Evolutionary conservation across 2,888 invertebrate species (phyloP).

Genomic region (Pammene aurita): DNA sequence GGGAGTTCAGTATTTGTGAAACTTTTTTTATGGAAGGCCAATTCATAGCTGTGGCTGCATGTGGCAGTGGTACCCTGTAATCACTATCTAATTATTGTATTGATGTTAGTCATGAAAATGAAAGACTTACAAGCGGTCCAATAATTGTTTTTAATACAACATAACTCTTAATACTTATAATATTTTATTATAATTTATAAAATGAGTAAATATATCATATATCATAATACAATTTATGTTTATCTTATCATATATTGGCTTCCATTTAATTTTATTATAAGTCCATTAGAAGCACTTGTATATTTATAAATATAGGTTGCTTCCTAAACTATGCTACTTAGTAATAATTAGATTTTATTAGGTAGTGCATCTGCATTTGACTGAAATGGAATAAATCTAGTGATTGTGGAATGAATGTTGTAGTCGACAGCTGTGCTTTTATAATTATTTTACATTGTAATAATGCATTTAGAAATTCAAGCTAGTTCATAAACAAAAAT

Average conservation of each 20-base stretch:
- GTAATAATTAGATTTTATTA: constrained; percentile 64
- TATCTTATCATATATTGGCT: constrained; percentile 59
- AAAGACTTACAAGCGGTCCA: constrained; percentile 80
- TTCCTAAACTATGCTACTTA: constrained; percentile 74
- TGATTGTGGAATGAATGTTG: constrained; percentile 76
- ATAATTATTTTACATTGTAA: constrained; percentile 70
- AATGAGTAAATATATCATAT: too few relatives aligned
- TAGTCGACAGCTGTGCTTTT: constrained; percentile 68
- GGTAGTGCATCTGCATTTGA: constrained; percentile 73
- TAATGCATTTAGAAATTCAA: constrained; percentile 77
- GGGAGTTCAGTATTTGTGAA: constrained; percentile 16
- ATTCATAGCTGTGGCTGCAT: not conserved
- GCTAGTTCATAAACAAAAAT: constrained; percentile 67
- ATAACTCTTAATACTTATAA: constrained; percentile 46
- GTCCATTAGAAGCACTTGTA: constrained; percentile 69
- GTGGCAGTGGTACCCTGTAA: not conserved
- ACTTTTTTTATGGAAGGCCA: constrained; percentile 28
- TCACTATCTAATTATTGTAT: constrained; percentile 43
- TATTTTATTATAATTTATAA: constrained; percentile 50
- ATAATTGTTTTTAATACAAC: constrained; percentile 62
- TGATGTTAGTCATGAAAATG: constrained; percentile 53
- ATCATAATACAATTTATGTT: constrained; percentile 23
- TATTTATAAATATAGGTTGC: constrained; percentile 63
- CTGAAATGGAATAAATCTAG: constrained; percentile 72
- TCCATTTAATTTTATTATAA: constrained; percentile 63